Evolutionary conservation across 2,888 invertebrate genomes (phyloP).

Genomic region (Cantharis lateralis): DNA sequence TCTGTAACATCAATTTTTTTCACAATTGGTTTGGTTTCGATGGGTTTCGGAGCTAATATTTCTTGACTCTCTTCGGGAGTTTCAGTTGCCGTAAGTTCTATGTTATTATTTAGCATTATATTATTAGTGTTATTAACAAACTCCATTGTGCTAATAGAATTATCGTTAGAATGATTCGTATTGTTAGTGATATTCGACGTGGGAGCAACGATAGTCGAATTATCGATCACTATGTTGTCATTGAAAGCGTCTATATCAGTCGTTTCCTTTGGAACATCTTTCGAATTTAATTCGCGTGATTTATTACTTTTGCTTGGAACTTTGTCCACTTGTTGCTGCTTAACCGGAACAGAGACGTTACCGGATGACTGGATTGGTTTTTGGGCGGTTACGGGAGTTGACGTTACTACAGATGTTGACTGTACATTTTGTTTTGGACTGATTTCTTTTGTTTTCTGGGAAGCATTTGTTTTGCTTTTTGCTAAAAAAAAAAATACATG

Average conservation of each 20-base stretch:
- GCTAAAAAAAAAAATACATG: slow-evolving; percentile 8
- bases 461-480: slow-evolving; percentile 49
- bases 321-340: slow-evolving; percentile 56
- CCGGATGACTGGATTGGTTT: slow-evolving; percentile 27
- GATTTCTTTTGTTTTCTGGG: slow-evolving; percentile 43
- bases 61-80: slow-evolving; percentile 22
- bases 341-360: slow-evolving; percentile 40
- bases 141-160: slow-evolving; percentile 15
- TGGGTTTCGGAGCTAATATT: slow-evolving; percentile 37
- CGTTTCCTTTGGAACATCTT: slow-evolving; percentile 64
- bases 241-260: slow-evolving; percentile 66
- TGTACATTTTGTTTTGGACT: slow-evolving; percentile 32
- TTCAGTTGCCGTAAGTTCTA: slow-evolving; percentile 27
- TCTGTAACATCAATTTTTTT: slow-evolving; percentile 46
- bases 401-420: slow-evolving; percentile 3
- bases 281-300: slow-evolving; percentile 60
- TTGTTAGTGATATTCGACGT: slow-evolving; percentile 13
- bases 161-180: slow-evolving; percentile 21
- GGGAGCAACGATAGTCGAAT: neutral
- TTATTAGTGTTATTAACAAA: slow-evolving; percentile 31
- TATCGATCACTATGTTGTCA: slow-evolving; percentile 45
- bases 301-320: slow-evolving; percentile 59
- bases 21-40: slow-evolving; percentile 38
- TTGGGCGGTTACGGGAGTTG: slow-evolving; percentile 21
- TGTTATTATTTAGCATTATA: slow-evolving; percentile 43